Conservation (phyloP, 2,113 vertebrate genomes). For the Vulpes ferrilata region DNA sequence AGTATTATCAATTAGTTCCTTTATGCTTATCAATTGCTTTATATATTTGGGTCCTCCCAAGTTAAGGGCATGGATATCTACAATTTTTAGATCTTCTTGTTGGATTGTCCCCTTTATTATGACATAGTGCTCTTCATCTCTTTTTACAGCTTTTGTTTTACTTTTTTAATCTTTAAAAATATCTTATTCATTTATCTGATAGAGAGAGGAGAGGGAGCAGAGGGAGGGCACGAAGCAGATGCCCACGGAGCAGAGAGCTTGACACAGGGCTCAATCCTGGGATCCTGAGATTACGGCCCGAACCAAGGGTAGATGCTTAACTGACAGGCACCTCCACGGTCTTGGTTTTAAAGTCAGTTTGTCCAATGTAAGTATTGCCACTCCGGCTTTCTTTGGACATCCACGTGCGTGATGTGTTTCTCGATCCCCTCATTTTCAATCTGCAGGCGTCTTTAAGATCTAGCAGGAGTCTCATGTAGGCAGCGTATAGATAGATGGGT, state of each 20-base stretch:
- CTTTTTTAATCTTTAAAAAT: not conserved
- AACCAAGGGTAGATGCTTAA: not conserved
- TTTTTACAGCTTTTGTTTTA: not conserved
- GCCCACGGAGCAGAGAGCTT: not conserved
- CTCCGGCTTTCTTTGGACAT: not conserved
- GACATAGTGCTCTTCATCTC: not conserved
- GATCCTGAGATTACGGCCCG: not conserved
- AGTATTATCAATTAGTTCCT: not conserved
- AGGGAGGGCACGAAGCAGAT: not conserved
- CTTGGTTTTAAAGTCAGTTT: not conserved
- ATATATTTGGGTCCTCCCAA: not conserved
- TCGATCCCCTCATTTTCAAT: not conserved
- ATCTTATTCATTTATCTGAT: not conserved
- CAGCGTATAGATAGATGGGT: not conserved
- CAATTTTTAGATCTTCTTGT: not conserved
- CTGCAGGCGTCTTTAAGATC: not conserved
- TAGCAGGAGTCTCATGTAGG: not conserved
- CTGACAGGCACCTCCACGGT: not conserved
- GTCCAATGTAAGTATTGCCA: not conserved
- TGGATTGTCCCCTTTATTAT: not conserved
- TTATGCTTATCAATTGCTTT: not conserved
- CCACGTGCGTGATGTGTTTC: not conserved
- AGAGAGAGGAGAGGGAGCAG: not conserved
- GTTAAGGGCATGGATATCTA: not conserved
- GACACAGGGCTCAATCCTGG: not conserved